These are phyloP conservation scores for Penaeus vannamei DNA, from an alignment of 1,140 invertebrate genomes.

Conservation along the genomic window DNA sequence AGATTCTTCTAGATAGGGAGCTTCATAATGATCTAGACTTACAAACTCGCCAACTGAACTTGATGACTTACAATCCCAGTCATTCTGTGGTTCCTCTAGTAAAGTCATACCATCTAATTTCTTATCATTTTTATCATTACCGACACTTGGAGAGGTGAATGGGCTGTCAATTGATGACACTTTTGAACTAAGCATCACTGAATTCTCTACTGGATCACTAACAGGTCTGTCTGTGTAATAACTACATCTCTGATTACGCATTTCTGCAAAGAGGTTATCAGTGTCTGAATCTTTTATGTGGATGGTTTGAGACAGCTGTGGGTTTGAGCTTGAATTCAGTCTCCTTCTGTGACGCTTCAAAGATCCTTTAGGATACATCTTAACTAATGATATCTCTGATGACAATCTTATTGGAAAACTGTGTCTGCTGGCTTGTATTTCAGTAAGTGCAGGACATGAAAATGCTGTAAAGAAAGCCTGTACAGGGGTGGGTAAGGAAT, in stretches of 20 bases:
- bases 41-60: slow-evolving; percentile 43
- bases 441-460: slow-evolving; percentile 53
- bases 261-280: slow-evolving; percentile 43
- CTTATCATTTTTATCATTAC: too few species aligned
- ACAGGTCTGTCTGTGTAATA: slow-evolving; percentile 21
- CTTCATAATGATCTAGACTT: slow-evolving; percentile 46
- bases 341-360: slow-evolving; percentile 23
- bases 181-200: neutral
- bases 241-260: slow-evolving; percentile 32
- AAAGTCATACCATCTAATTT: neutral
- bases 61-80: slow-evolving; percentile 1
- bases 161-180: too few species aligned
- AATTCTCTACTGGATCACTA: slow-evolving; percentile 10
- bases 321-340: slow-evolving; percentile 43
- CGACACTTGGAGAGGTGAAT: too few species aligned
- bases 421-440: slow-evolving; percentile 4
- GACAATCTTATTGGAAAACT: neutral
- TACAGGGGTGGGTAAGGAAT: slow-evolving; percentile 34
- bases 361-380: neutral
- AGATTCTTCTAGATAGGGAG: slow-evolving; percentile 50
- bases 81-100: neutral
- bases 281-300: slow-evolving; percentile 44
- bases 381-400: neutral
- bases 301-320: slow-evolving; percentile 50
- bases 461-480: slow-evolving; percentile 56